A percentile compares a stretch with the other conserved stretches of the same genome.
Evolutionary conservation across 2,888 invertebrate genomes (phyloP).

Genomic region (Tipula lateralis): DNA sequence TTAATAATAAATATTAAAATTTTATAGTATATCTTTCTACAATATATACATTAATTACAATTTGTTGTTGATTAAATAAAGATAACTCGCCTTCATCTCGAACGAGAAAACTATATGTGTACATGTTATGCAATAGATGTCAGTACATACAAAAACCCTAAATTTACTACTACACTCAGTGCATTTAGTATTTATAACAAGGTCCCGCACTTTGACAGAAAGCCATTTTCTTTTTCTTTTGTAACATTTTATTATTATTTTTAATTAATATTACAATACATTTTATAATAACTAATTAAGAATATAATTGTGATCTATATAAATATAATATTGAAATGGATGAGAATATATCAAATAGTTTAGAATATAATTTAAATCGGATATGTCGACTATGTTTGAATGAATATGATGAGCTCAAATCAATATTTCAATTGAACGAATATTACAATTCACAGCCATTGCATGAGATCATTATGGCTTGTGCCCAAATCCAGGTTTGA

Average conservation of each 20-base stretch:
- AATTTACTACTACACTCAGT: background rate
- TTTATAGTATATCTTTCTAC: too few species aligned
- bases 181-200: background rate
- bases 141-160: background rate
- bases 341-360: constrained; percentile 19
- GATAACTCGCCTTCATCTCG: too few species aligned
- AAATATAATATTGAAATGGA: constrained; percentile 28
- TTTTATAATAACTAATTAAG: background rate
- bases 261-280: background rate
- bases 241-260: constrained; percentile 3
- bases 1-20: too few species aligned
- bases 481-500: constrained; percentile 31
- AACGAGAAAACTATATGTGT: too few species aligned
- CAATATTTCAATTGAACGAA: constrained; percentile 30
- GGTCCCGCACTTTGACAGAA: constrained; percentile 29
- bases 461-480: constrained; percentile 31
- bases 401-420: constrained; percentile 29
- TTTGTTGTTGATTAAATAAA: too few species aligned
- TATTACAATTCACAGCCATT: constrained; percentile 30
- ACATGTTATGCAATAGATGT: background rate
- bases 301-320: background rate
- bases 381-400: constrained; percentile 32
- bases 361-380: constrained; percentile 30
- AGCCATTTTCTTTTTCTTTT: constrained; percentile 30
- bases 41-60: too few species aligned